These are phyloP conservation scores for Drosophila kanekoi DNA, from an alignment of 2,888 invertebrate species.

Conservation along the genomic window DNA sequence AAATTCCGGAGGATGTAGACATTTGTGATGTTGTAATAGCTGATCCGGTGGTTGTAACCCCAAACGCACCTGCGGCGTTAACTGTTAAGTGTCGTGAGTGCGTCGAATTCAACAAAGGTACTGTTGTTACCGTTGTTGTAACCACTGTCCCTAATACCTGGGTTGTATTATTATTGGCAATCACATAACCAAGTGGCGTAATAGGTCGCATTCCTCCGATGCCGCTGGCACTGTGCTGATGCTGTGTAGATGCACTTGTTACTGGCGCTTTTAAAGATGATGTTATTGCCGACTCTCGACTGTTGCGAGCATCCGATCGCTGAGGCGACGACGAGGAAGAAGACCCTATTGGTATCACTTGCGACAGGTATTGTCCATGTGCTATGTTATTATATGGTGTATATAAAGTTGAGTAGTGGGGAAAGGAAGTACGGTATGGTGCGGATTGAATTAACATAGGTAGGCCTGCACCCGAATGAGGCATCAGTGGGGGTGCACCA, in stretches of 20 bases:
- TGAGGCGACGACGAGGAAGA: constrained; percentile 89
- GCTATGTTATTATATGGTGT: constrained; percentile 92
- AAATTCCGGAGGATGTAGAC: constrained; percentile 35
- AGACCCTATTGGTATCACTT: constrained; percentile 86
- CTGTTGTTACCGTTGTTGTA: constrained; percentile 49
- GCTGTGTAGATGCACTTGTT: constrained; percentile 37
- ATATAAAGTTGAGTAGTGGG: constrained; percentile 87
- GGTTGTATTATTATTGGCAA: constrained; percentile 52
- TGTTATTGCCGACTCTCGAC: constrained; percentile 75
- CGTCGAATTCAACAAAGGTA: constrained; percentile 48
- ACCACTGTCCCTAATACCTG: constrained; percentile 44
- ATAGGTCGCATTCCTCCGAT: constrained; percentile 56
- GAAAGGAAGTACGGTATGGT: constrained; percentile 84
- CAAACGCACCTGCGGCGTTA: constrained; percentile 46
- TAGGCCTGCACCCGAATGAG: constrained; percentile 72
- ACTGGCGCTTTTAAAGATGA: constrained; percentile 51
- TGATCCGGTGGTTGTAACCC: constrained; percentile 30
- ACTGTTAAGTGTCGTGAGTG: constrained; percentile 53
- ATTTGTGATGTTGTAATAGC: constrained; percentile 40
- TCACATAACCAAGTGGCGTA: constrained; percentile 61
- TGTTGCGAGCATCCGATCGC: constrained; percentile 86
- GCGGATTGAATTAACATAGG: constrained; percentile 83
- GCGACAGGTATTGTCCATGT: constrained; percentile 90
- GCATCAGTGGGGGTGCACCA: constrained; percentile 58
- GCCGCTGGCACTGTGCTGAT: constrained; percentile 31